phyloP scores from a whole-genome alignment of 2,888 invertebrate species.

The Neria commutata region DNA sequence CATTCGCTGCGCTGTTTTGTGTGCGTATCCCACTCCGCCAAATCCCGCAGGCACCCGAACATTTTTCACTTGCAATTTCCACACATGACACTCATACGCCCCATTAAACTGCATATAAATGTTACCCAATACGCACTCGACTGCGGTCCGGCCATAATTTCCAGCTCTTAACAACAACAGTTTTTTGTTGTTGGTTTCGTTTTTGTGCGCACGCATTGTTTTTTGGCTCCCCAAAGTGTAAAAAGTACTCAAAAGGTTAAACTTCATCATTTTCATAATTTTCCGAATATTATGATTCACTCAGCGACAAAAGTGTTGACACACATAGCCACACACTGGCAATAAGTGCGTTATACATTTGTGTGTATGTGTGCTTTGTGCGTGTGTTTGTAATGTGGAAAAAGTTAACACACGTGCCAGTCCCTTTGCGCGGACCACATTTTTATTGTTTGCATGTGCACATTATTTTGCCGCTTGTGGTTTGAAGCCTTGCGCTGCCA shows the following conservation, averaged over 20 bases:
- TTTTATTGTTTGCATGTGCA: background rate
- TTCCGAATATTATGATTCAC: background rate
- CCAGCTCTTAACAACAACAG: too few relatives aligned
- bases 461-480: slow-evolving; percentile 3
- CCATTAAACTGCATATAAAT: slow-evolving; percentile 47
- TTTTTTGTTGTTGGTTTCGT: background rate
- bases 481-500: background rate
- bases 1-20: too few relatives aligned
- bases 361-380: background rate
- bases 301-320: background rate
- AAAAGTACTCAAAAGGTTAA: background rate
- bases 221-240: background rate
- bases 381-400: background rate
- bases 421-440: background rate
- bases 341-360: background rate
- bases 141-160: too few relatives aligned
- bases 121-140: slow-evolving; percentile 13
- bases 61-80: background rate
- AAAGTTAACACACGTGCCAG: background rate
- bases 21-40: too few relatives aligned
- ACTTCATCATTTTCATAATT: slow-evolving; percentile 1
- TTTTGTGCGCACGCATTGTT: too few relatives aligned
- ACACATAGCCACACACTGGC: background rate
- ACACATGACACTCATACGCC: slow-evolving; percentile 44
- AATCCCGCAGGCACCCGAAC: background rate